Conservation (phyloP, 2,888 invertebrate genomes). For the Crepidodera aurea region DNA sequence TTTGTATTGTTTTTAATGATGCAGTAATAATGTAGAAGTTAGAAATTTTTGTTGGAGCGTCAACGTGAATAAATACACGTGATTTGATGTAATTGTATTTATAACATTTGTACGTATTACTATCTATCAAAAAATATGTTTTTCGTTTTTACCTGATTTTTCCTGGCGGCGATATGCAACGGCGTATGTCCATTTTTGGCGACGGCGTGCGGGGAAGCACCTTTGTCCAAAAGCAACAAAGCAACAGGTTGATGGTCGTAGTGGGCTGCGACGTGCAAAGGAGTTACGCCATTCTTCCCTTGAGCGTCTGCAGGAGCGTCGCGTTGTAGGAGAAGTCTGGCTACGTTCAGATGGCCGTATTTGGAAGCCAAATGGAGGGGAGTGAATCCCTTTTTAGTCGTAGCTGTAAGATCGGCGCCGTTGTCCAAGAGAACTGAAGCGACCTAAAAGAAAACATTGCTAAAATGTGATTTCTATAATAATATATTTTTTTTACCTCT, state of each 20-base stretch:
- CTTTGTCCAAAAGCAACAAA: conserved; percentile 86
- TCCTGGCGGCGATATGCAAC: conserved; percentile 96
- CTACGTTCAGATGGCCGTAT: conserved; percentile 93
- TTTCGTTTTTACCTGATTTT: conserved; percentile 78
- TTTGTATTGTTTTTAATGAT: too few relatives aligned
- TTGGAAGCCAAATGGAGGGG: conserved; percentile 97
- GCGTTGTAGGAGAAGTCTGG: conserved; percentile 83
- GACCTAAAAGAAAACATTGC: conserved; percentile 69
- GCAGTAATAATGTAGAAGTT: too few relatives aligned
- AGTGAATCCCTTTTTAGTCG: conserved; percentile 97
- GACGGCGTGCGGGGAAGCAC: conserved; percentile 91
- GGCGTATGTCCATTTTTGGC: conserved; percentile 99
- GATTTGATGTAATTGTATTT: too few relatives aligned
- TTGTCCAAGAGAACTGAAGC: conserved; percentile 90
- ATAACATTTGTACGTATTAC: too few relatives aligned
- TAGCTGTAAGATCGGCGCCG: conserved; percentile 85
- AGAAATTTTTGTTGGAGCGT: too few relatives aligned
- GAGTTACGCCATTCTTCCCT: conserved; percentile 94
- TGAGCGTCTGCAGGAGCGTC: conserved; percentile 86
- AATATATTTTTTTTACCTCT: too few relatives aligned
- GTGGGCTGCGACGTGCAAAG: conserved; percentile 95
- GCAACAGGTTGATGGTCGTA: conserved; percentile 95
- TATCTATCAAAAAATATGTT: too few relatives aligned
- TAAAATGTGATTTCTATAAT: too few relatives aligned
- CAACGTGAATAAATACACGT: too few relatives aligned